Evolutionary conservation across 2,113 vertebrate genomes (phyloP).

Genomic region (Willisornis vidua): DNA sequence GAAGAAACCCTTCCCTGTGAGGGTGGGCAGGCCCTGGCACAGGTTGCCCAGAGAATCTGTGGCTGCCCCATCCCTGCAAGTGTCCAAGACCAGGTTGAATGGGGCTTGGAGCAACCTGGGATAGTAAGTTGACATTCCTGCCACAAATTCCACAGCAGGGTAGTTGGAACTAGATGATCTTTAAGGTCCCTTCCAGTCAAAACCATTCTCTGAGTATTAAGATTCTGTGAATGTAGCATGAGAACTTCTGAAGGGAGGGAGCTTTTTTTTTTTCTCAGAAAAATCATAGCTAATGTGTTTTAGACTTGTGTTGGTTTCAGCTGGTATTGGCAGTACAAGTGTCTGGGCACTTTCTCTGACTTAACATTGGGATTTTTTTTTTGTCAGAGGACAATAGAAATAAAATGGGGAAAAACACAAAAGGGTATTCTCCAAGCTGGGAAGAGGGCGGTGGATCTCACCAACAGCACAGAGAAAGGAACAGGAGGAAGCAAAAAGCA

Average conservation of each 20-base stretch:
- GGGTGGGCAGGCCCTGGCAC: not conserved
- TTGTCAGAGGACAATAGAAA: not conserved
- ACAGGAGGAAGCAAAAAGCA: not conserved
- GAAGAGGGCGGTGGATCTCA: not conserved
- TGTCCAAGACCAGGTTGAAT: not conserved
- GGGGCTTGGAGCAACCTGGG: not conserved
- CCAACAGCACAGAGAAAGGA: not conserved
- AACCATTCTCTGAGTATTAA: not conserved
- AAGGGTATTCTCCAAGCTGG: not conserved
- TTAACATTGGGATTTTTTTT: not conserved
- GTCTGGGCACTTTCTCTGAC: not conserved
- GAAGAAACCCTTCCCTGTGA: not conserved
- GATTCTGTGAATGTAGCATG: accelerated
- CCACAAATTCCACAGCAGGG: not conserved
- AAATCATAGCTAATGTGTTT: not conserved
- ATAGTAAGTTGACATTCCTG: not conserved
- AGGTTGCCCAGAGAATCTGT: not conserved
- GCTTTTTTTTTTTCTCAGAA: not conserved
- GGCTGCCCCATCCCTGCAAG: not conserved
- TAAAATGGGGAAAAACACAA: not conserved
- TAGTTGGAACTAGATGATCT: accelerated
- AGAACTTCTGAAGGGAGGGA: not conserved
- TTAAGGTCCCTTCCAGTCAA: no score
- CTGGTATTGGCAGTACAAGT: not conserved
- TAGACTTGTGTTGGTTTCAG: not conserved